Conservation (phyloP, 2,888 invertebrate genomes). For the Aromia moschata region DNA sequence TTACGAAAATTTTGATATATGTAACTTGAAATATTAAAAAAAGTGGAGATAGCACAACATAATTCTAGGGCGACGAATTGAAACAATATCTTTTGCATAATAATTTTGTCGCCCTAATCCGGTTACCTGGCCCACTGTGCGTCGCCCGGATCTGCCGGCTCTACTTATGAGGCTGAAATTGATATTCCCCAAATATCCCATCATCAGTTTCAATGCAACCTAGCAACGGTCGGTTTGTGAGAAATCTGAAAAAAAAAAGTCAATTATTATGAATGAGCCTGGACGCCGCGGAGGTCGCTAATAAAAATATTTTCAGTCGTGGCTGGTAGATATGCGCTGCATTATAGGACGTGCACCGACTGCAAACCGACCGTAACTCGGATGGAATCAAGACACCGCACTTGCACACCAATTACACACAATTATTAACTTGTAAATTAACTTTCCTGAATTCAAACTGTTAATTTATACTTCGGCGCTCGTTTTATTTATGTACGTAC, state of each 20-base stretch:
- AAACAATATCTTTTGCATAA: no score
- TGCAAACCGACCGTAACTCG: constrained; percentile 40
- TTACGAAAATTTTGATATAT: no score
- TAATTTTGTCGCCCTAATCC: no score
- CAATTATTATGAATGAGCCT: constrained; percentile 34
- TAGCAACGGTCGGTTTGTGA: not conserved
- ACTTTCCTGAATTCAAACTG: constrained; percentile 45
- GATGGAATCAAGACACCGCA: constrained; percentile 42
- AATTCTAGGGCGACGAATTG: no score
- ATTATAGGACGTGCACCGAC: constrained; percentile 41
- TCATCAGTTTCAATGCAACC: not conserved
- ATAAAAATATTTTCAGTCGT: constrained; percentile 45
- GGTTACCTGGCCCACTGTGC: no score
- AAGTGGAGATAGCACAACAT: no score
- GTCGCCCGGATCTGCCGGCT: no score
- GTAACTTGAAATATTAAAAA: no score
- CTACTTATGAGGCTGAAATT: no score
- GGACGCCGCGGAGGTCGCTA: constrained; percentile 38
- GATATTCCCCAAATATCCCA: no score
- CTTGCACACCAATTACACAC: constrained; percentile 44
- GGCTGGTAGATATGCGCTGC: constrained; percentile 40
- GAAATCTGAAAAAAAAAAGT: constrained; percentile 17
- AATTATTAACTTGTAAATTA: constrained; percentile 48
- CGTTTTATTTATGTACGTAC: constrained; percentile 29
- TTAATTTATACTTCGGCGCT: constrained; percentile 40